phyloP scores from a whole-genome alignment of 1,140 invertebrate species.

The Apis cerana region DNA sequence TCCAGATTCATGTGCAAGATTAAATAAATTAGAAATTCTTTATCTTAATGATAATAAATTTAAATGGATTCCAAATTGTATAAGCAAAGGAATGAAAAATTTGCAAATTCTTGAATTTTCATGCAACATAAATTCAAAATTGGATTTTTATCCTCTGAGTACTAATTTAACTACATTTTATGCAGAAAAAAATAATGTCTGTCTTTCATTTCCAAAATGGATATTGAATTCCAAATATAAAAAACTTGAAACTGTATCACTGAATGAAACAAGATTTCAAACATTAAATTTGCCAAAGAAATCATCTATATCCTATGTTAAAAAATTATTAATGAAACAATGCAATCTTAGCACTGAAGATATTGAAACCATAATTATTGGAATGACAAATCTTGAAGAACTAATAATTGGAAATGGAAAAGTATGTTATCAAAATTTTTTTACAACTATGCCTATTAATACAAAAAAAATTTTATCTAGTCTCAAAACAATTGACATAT shows the following conservation, averaged over 20 bases:
- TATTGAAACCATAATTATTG: constrained; percentile 49
- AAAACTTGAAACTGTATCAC: constrained; percentile 48
- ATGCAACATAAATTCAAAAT: constrained; percentile 40
- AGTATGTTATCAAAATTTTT: constrained; percentile 36
- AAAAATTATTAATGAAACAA: constrained; percentile 55
- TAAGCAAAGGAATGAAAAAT: constrained; percentile 63
- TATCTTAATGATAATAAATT: constrained; percentile 55
- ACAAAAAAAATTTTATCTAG: constrained; percentile 38
- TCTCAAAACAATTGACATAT: constrained; percentile 53
- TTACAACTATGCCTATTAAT: constrained; percentile 52
- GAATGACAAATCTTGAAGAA: constrained; percentile 56
- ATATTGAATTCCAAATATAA: constrained; percentile 58
- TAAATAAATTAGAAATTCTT: constrained; percentile 57
- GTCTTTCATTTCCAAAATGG: constrained; percentile 67
- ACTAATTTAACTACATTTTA: constrained; percentile 59
- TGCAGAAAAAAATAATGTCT: constrained; percentile 43
- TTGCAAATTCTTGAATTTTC: constrained; percentile 62
- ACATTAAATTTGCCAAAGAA: constrained; percentile 35
- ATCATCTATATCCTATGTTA: constrained; percentile 42
- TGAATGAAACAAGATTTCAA: constrained; percentile 62
- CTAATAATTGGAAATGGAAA: constrained; percentile 59
- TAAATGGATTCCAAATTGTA: constrained; percentile 58
- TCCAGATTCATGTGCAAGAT: constrained; percentile 48
- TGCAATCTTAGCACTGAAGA: constrained; percentile 52
- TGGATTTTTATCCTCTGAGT: constrained; percentile 56